phyloP scores from a whole-genome alignment of 2,797 vertebrate species.

The Okamejei kenojei region DNA sequence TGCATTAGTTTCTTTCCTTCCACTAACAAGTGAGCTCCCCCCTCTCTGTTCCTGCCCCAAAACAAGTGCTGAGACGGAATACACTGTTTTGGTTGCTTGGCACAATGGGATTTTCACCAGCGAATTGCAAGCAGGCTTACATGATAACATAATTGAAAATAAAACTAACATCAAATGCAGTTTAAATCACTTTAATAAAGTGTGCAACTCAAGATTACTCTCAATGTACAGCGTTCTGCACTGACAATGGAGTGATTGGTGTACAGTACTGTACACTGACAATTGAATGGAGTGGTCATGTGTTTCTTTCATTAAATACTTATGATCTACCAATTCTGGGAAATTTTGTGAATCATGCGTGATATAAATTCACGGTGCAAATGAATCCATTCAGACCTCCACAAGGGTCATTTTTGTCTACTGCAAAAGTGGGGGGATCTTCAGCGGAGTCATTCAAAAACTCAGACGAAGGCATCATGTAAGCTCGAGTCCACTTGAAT shows the following conservation, averaged over 20 bases:
- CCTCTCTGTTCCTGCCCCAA: not conserved
- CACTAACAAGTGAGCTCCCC: not conserved
- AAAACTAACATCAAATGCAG: not conserved
- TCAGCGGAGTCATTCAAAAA: not conserved
- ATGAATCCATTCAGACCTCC: conserved; percentile 18
- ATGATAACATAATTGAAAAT: not conserved
- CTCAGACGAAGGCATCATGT: not conserved
- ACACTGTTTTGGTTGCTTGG: no score
- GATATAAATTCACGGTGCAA: not conserved
- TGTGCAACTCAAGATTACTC: not conserved
- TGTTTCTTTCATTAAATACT: not conserved
- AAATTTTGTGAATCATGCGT: not conserved
- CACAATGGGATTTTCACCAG: no score
- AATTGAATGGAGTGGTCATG: not conserved
- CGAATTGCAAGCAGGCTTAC: not conserved
- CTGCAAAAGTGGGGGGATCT: not conserved
- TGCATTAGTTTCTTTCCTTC: not conserved
- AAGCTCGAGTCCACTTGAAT: not conserved
- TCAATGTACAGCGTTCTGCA: not conserved
- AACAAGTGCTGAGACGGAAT: not conserved
- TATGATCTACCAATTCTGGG: not conserved
- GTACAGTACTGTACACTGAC: not conserved
- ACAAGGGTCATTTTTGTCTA: not conserved
- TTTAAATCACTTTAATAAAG: not conserved
- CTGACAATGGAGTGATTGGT: not conserved